phyloP scores from a whole-genome alignment of 1,140 invertebrate species.

The Dendroctonus valens region DNA sequence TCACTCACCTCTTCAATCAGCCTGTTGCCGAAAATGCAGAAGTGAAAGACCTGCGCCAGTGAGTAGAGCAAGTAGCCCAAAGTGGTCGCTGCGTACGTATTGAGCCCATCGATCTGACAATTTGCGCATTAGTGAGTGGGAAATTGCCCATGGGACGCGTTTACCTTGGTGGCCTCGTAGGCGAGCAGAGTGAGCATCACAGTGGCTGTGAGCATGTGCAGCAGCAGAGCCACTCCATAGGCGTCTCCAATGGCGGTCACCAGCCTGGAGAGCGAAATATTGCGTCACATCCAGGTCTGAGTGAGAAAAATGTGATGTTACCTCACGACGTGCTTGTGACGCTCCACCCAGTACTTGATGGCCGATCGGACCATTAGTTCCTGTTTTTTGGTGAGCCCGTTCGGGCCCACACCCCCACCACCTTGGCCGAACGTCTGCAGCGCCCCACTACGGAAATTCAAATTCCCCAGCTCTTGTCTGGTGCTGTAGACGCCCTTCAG shows the following conservation, averaged over 20 bases:
- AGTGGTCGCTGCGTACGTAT: conserved; percentile 72
- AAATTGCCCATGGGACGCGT: conserved; percentile 1
- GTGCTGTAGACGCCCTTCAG: conserved; percentile 72
- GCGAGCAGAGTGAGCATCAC: conserved; percentile 77
- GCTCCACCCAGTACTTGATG: conserved; percentile 85
- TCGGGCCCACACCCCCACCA: conserved; percentile 64
- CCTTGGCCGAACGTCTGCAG: conserved; percentile 59
- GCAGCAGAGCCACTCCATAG: conserved; percentile 73
- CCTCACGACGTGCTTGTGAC: conserved; percentile 83
- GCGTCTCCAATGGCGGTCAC: conserved; percentile 76
- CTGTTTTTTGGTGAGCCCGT: conserved; percentile 77
- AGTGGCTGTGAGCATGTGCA: conserved; percentile 81
- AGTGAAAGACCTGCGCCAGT: conserved; percentile 77
- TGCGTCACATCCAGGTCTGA: background rate
- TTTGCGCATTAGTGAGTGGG: background rate
- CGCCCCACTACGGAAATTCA: conserved; percentile 59
- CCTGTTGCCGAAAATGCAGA: conserved; percentile 81
- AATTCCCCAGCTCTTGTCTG: conserved; percentile 69
- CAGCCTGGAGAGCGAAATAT: conserved; percentile 55
- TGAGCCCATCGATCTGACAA: conserved; percentile 66
- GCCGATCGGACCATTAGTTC: conserved; percentile 78
- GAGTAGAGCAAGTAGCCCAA: conserved; percentile 77
- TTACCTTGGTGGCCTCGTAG: conserved; percentile 81
- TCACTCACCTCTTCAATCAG: conserved; percentile 76
- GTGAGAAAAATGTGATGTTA: conserved; percentile 40